phyloP scores from a whole-genome alignment of 1,140 invertebrate genomes.

The Copidosoma floridanum region DNA sequence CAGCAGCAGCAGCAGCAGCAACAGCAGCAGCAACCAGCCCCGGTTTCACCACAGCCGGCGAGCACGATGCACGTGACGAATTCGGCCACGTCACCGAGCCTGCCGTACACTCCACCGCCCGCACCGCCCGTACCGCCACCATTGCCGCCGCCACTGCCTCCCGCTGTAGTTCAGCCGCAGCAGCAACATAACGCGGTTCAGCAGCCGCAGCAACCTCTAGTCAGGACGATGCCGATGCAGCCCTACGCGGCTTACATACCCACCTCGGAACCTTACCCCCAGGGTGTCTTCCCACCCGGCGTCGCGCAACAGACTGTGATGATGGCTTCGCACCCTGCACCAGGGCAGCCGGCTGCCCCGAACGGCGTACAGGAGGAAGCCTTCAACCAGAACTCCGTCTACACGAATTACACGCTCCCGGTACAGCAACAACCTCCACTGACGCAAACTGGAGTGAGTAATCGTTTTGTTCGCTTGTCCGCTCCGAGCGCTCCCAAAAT shows the following conservation, averaged over 20 bases:
- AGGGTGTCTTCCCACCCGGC: constrained; percentile 40
- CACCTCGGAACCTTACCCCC: constrained; percentile 47
- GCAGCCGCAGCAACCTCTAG: too few relatives aligned
- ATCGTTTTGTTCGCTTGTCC: neutral
- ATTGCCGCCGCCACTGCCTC: constrained; percentile 12
- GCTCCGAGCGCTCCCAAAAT: too few relatives aligned
- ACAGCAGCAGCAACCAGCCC: too few relatives aligned
- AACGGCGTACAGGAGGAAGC: constrained; percentile 41
- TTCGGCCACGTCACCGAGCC: constrained; percentile 46
- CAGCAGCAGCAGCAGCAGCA: too few relatives aligned
- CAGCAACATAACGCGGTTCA: neutral
- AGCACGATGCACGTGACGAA: constrained; percentile 39
- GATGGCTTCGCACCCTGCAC: constrained; percentile 42
- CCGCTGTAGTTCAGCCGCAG: constrained; percentile 30
- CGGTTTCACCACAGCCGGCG: constrained; percentile 30
- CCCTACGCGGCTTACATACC: constrained; percentile 44
- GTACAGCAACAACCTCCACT: constrained; percentile 44
- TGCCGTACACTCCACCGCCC: constrained; percentile 45
- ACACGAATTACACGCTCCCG: constrained; percentile 49
- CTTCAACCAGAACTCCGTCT: constrained; percentile 49
- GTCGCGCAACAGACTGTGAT: constrained; percentile 46
- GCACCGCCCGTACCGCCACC: constrained; percentile 12
- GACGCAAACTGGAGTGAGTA: constrained; percentile 40
- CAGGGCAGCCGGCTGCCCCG: constrained; percentile 36
- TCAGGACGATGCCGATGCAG: too few relatives aligned